These are phyloP conservation scores for Metopolophium dirhodum DNA, from an alignment of 1,140 invertebrate species.

Conservation along the genomic window DNA sequence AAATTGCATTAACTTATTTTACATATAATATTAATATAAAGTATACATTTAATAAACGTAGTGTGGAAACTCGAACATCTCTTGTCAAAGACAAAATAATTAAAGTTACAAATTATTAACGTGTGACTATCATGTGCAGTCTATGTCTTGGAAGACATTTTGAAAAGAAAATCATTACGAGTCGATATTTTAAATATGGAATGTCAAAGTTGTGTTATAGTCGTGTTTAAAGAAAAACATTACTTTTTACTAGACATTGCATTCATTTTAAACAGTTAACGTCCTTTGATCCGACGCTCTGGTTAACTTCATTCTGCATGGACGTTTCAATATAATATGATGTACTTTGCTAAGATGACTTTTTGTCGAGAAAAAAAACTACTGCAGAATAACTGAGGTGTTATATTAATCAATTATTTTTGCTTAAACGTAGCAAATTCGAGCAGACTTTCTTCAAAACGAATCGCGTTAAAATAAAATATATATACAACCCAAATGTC, in stretches of 20 bases:
- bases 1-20: background rate
- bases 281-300: background rate
- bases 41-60: background rate
- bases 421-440: background rate
- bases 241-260: background rate
- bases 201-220: background rate
- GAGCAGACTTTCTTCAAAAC: background rate
- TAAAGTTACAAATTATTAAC: background rate
- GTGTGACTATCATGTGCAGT: background rate
- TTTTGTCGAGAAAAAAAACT: background rate
- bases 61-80: background rate
- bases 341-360: background rate
- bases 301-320: background rate
- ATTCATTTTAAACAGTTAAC: background rate
- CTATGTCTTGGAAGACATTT: background rate
- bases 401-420: background rate
- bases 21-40: background rate
- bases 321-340: background rate
- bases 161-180: background rate
- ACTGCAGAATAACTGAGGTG: background rate
- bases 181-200: background rate
- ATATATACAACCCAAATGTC: background rate
- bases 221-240: background rate
- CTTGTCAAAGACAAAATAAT: background rate
- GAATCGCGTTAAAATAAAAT: background rate